Evolutionary conservation across 2,888 invertebrate species (phyloP).

Genomic region (Perithous albicinctus): DNA sequence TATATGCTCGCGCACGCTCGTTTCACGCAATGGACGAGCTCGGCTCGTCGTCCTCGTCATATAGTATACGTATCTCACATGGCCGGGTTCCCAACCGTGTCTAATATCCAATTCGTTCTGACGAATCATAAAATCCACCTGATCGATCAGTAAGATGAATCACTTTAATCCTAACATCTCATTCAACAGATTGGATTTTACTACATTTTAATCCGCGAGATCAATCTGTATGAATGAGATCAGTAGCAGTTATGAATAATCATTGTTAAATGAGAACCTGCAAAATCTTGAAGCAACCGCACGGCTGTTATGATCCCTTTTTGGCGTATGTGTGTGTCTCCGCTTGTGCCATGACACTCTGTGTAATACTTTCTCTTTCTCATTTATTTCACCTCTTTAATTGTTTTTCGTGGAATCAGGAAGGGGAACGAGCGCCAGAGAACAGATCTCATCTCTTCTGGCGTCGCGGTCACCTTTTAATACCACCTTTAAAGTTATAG

Average conservation of each 20-base stretch:
- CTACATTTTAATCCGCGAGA: background rate
- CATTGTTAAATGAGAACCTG: constrained; percentile 59
- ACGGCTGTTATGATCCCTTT: constrained; percentile 46
- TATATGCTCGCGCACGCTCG: constrained; percentile 43
- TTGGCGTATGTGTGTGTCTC: constrained; percentile 20
- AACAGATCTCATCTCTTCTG: constrained; percentile 32
- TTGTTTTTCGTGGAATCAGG: constrained; percentile 64
- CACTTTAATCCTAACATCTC: background rate
- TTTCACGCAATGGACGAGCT: constrained; percentile 67
- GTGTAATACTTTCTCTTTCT: constrained; percentile 58
- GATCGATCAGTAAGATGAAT: background rate
- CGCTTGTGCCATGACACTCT: constrained; percentile 11
- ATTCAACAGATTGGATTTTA: background rate
- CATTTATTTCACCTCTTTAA: constrained; percentile 63
- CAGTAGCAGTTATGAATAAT: background rate
- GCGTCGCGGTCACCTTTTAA: constrained; percentile 46
- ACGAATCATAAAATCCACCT: constrained; percentile 20
- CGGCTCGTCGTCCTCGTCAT: constrained; percentile 30
- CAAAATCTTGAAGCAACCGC: constrained; percentile 53
- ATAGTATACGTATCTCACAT: constrained; percentile 40
- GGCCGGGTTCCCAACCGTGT: constrained; percentile 58
- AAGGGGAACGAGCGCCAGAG: constrained; percentile 12
- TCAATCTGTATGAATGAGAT: constrained; percentile 11
- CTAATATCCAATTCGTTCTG: constrained; percentile 38
- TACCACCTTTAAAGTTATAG: constrained; percentile 22